phyloP scores from a whole-genome alignment of 2,113 vertebrate genomes.

The Acanthisitta chloris region DNA sequence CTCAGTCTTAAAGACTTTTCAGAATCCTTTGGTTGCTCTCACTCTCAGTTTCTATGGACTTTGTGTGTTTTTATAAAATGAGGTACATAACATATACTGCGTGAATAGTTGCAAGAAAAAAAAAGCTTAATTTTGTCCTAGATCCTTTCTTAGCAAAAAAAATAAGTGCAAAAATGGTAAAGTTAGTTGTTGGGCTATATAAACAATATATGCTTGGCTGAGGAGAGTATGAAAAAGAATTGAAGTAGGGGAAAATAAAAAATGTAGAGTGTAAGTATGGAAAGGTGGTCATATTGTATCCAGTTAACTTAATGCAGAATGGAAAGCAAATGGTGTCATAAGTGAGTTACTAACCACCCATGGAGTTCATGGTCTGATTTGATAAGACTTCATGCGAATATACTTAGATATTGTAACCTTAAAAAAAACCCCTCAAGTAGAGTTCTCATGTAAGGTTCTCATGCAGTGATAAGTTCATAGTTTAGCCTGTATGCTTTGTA shows the following conservation, averaged over 20 bases:
- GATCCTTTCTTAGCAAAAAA: background rate
- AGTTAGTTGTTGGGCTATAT: background rate
- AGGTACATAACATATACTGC: background rate
- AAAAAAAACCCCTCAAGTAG: background rate
- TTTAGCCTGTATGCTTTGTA: background rate
- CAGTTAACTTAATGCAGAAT: background rate
- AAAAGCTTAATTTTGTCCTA: background rate
- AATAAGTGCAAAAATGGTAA: background rate
- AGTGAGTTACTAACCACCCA: background rate
- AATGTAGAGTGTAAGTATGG: background rate
- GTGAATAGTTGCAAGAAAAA: background rate
- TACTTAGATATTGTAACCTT: background rate
- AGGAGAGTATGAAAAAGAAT: background rate
- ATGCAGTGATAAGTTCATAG: background rate
- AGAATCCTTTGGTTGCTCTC: background rate
- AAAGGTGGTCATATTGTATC: background rate
- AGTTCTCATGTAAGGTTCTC: background rate
- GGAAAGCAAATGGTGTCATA: background rate
- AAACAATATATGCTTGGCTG: background rate
- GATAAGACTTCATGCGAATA: background rate
- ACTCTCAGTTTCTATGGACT: background rate
- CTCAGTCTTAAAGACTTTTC: background rate
- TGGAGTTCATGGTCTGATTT: background rate
- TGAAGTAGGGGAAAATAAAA: background rate
- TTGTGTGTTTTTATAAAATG: background rate